A percentile compares a stretch with the other conserved stretches of the same genome.
These are phyloP conservation scores for Tineola bisselliella DNA, from an alignment of 2,888 invertebrate genomes.

Conservation along the genomic window DNA sequence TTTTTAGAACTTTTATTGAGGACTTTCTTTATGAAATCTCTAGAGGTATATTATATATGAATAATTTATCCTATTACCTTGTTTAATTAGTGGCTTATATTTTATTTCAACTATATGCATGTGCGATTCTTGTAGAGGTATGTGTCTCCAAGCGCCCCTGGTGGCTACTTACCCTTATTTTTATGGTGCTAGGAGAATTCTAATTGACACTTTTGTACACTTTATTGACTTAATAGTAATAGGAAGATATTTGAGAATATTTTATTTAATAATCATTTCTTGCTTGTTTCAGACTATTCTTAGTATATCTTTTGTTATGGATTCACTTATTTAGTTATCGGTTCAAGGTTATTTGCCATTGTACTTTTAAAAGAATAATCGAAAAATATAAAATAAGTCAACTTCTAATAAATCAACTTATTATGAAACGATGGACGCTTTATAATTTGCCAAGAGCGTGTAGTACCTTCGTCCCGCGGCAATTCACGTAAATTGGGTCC, in stretches of 20 bases:
- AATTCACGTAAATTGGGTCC: conserved; percentile 53
- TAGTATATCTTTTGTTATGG: too few relatives aligned
- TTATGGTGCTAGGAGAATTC: conserved; percentile 30
- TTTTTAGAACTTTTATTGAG: neutral
- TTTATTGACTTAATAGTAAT: conserved; percentile 30
- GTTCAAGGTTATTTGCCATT: too few relatives aligned
- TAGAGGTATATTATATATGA: neutral
- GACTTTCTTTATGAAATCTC: neutral
- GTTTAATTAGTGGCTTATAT: neutral
- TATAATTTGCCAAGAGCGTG: conserved; percentile 35
- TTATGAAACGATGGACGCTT: conserved; percentile 37
- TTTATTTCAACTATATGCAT: neutral
- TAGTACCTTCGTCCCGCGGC: conserved; percentile 21
- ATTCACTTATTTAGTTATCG: too few relatives aligned
- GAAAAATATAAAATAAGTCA: neutral
- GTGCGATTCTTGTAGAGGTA: neutral
- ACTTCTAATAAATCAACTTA: neutral
- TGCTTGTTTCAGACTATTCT: too few relatives aligned
- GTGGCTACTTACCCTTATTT: conserved; percentile 24
- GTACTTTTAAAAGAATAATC: too few relatives aligned
- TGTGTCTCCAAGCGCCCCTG: neutral
- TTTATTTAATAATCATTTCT: conserved; percentile 14
- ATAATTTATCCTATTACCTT: neutral
- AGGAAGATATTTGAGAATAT: neutral
- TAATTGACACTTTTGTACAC: conserved; percentile 40